Base-by-base conservation (phyloP, 2,113 vertebrate genomes). In the Pseudorasbora parva region DNA sequence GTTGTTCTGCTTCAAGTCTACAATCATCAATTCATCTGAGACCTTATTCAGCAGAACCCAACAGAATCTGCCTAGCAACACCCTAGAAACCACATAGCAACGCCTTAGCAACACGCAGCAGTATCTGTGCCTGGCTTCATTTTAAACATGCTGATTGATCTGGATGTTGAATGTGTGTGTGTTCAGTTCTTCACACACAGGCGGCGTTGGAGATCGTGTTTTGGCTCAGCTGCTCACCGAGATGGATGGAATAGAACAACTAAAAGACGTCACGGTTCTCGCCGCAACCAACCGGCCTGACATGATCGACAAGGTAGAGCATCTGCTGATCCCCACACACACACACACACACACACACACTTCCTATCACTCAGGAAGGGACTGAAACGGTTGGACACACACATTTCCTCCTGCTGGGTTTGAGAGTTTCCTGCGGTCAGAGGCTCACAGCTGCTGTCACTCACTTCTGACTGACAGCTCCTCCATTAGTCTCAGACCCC, bases 261-360 rank as follows among this genome's bases (percentile, higher is more conserved):
- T 99, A 82, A 95, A 94, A 84, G 94, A 96, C 1, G 98, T 99
- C 93, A 97, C 97, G 0, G 90, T 99, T 87, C 91, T 99, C 91
- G 98, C 98, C 72, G 98, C 98, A 88, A 99, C 98, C 3, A 99
- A 99, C 93, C 95, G 98, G 43, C 98, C 98, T 0, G 98, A 99
- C 92, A 94, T 97, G 94, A 97, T 99, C 87, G 98, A 99, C 93
- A 98, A 99, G 98, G 98, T 99, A 96, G 88, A 47, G 23, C n/a
- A 19, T 2, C 12, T 21, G 2, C n/a, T 17, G 6, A 30, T 11
- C 14, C 11, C 6, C 66, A 49, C n/a, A 73, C 8, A 64, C 62
- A 30, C 60, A 12, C 45, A 73, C 8, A 64, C 62, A 30, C n/a
- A 66, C 69, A 73, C 8, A 64, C 62, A 30, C 60, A 12, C 45